Conservation (phyloP, 30 jellyfish, hydroid and myxozoan genomes). For the Calvadosia cruxmelitensis region DNA sequence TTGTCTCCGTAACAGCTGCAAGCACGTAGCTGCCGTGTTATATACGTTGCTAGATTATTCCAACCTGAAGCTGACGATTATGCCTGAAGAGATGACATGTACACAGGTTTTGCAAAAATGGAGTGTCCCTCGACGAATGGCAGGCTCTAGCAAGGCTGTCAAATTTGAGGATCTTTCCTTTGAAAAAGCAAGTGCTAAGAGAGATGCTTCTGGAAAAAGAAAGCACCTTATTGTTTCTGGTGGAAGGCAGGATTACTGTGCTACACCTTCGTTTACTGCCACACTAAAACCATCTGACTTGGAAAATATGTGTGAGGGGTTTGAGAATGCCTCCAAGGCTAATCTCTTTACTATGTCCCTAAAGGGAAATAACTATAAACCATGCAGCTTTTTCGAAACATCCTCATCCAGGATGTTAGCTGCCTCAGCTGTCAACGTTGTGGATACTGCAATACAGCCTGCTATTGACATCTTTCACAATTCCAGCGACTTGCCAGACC, state of each 20-base stretch:
- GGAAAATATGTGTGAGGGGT: too few species aligned
- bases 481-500: constrained; percentile 6
- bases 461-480: constrained; percentile 1
- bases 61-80: too few species aligned
- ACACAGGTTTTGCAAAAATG: too few species aligned
- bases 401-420: constrained; percentile 10
- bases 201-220: constrained; percentile 2
- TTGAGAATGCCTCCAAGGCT: too few species aligned
- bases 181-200: constrained; percentile 6
- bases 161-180: constrained; percentile 14
- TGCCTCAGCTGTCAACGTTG: constrained; percentile 3
- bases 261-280: too few species aligned
- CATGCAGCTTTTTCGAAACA: constrained; percentile 32
- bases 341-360: constrained; percentile 7
- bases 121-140: too few species aligned
- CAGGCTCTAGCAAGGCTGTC: constrained; percentile 19
- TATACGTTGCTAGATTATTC: too few species aligned
- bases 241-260: constrained; percentile 10
- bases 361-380: constrained; percentile 33
- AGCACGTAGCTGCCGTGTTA: too few species aligned
- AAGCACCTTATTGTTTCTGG: constrained; percentile 11
- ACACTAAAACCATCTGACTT: too few species aligned
- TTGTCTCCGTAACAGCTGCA: too few species aligned
- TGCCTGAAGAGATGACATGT: too few species aligned
- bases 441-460: background rate